Base-by-base conservation (phyloP, 2,113 vertebrate species). In the Otus sunia region DNA sequence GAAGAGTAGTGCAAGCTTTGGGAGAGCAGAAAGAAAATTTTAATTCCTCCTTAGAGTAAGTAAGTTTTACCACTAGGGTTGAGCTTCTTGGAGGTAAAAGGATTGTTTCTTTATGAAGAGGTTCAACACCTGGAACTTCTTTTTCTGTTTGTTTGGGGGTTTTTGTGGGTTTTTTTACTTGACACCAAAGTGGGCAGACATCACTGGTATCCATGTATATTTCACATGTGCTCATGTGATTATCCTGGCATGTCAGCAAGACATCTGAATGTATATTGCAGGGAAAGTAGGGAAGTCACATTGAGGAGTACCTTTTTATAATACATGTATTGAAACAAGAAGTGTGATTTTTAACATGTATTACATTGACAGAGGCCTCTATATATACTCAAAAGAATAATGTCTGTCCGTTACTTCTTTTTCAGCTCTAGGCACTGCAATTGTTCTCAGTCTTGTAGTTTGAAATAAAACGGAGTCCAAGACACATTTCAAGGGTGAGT, bases 101-200 rank as follows among this genome's bases (percentile, higher is more conserved):
- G 4, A 32, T 16, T 36, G 5, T 5, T 12, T 45, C 50, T 82
- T 80, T 34, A 21, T 43, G 1, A 69, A 60, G 7, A 79, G 2
- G 2, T 49, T 88, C 5, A 29, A 62, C 4, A 36, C 8, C 20
- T 77, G 23, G 17, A 87, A 60, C 3, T 37, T 43, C 3, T 41
- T 74, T 80, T 53, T 49, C 16, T 30, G 17, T 62, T 11, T 58
- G 2, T 4, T 50, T 49, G 8, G 5, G 2, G 1, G 4, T 17
- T 27, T 27, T 52, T 56, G 4, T 16, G 10, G 3, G 1, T 10
- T 18, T 37, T 56, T 37, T 36, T 17, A 34, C 12, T 72, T 19
- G 30, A 53, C 6, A 17, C 15, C 6, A 78, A 25, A 55, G 26
- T 22, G 7, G 7, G 1, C 0, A 9, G 73, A 83, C 0, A 1